Evolutionary conservation across 2,113 vertebrate species (phyloP), one percentile per base, ranked within the genome.

Genomic region (Nematolebias whitei): DNA sequence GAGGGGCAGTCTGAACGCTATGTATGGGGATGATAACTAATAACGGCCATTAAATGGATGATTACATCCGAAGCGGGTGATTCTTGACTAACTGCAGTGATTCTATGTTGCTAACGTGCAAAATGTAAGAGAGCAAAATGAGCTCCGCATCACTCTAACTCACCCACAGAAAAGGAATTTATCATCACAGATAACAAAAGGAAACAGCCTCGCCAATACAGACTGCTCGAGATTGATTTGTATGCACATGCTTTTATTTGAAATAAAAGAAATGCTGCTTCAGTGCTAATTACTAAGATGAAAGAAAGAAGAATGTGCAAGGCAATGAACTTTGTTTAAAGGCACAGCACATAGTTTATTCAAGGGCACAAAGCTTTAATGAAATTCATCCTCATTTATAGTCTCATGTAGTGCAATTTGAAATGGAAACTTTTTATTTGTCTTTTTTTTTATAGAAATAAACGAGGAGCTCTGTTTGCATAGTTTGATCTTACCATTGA

Each of bases 161-260:
- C 80, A 81, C 73, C 78, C 40, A 71, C 79, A 87, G 83, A 68
- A 85, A 88, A 90, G 78, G 74, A 85, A 87, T 82, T 78, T 75
- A 83, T 84, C 67, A 79, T 83, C 85, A 84, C 82, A 85, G 91
- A 92, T 87, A 92, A 92, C 90, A 92, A 92, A 92, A 90, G 66
- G 84, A 89, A 83, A 86, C 87, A 88, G 86, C 87, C 87, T 88
- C 86, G 85, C 88, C 61, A 63, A 71, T 84, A 71, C 59, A 74
- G 70, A 76, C 83, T 86, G 82, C 76, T 86, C 85, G 82, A 84
- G 81, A 78, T 83, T 78, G 86, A 89, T 91, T 91, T 91, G 88
- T 92, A 92, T 93, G 91, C 90, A 89, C 87, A 90, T 91, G 88
- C 85, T 89, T 90, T 90, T 88, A 90, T 92, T 90, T 85, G 85